These are phyloP conservation scores for Mareca strepera DNA, from an alignment of 2,797 vertebrate species.

Conservation along the genomic window DNA sequence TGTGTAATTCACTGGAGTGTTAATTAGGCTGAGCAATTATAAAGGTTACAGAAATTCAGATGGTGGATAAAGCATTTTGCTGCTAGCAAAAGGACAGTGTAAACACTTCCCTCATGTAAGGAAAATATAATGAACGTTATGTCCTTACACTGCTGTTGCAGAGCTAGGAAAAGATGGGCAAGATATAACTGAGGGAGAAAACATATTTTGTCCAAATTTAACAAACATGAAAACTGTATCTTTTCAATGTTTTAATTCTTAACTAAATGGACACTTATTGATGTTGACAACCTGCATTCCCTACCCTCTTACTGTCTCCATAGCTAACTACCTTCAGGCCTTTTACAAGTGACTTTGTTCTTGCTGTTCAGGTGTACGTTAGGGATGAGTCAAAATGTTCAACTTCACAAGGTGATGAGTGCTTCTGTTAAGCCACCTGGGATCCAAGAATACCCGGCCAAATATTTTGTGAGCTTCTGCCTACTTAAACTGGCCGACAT, in stretches of 20 bases:
- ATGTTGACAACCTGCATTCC: background rate
- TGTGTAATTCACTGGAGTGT: background rate
- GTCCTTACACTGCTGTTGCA: background rate
- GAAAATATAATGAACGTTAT: background rate
- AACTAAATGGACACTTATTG: background rate
- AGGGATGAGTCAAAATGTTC: background rate
- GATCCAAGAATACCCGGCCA: background rate
- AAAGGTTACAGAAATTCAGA: background rate
- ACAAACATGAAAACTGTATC: background rate
- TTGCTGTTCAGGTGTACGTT: background rate
- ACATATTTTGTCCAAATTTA: background rate
- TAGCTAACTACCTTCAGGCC: background rate
- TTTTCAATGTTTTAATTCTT: background rate
- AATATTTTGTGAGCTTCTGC: background rate
- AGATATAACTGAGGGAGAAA: background rate
- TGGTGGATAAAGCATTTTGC: background rate
- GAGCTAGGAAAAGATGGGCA: background rate
- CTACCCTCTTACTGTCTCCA: background rate
- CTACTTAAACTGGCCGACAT: background rate
- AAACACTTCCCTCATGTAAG: background rate
- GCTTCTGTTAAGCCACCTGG: background rate
- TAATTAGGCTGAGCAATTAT: conserved; percentile 41
- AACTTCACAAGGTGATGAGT: rapidly evolving
- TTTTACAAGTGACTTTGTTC: background rate
- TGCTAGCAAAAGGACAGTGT: background rate